Evolutionary conservation across 2,888 invertebrate genomes (phyloP).

Genomic region (Hypomecis atomaria): DNA sequence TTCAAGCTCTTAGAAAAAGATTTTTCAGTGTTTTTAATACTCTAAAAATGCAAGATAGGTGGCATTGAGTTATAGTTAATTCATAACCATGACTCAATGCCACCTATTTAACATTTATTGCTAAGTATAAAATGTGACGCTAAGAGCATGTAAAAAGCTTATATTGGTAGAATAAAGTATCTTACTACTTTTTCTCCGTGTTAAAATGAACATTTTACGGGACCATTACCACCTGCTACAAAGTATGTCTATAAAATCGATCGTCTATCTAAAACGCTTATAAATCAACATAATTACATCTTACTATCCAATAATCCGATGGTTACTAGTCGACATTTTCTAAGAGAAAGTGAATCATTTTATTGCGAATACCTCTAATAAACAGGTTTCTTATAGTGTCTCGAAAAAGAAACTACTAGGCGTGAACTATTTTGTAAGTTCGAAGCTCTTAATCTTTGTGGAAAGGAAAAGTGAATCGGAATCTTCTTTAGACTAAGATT

Average conservation of each 20-base stretch:
- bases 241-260: constrained; percentile 38
- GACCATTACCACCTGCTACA: constrained; percentile 23
- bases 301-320: constrained; percentile 59
- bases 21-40: too few relatives aligned
- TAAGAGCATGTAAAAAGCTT: too few relatives aligned
- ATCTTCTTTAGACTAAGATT: neutral
- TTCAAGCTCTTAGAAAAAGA: too few relatives aligned
- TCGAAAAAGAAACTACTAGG: constrained; percentile 22
- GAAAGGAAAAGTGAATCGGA: constrained; percentile 16
- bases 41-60: too few relatives aligned
- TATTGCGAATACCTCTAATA: constrained; percentile 70
- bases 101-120: too few relatives aligned
- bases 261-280: constrained; percentile 49
- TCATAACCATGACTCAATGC: too few relatives aligned
- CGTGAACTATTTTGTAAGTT: constrained; percentile 16
- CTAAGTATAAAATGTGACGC: too few relatives aligned
- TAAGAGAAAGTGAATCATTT: constrained; percentile 81
- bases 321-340: constrained; percentile 52
- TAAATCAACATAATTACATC: constrained; percentile 70
- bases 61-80: too few relatives aligned
- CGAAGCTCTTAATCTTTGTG: constrained; percentile 8
- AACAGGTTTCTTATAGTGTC: constrained; percentile 62
- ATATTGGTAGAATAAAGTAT: too few relatives aligned
- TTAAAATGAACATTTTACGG: constrained; percentile 31
- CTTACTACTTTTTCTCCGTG: constrained; percentile 7